Evolutionary conservation across 1,140 invertebrate genomes (phyloP), one percentile per base, ranked within the genome.

Genomic region (Bactericera cockerelli): DNA sequence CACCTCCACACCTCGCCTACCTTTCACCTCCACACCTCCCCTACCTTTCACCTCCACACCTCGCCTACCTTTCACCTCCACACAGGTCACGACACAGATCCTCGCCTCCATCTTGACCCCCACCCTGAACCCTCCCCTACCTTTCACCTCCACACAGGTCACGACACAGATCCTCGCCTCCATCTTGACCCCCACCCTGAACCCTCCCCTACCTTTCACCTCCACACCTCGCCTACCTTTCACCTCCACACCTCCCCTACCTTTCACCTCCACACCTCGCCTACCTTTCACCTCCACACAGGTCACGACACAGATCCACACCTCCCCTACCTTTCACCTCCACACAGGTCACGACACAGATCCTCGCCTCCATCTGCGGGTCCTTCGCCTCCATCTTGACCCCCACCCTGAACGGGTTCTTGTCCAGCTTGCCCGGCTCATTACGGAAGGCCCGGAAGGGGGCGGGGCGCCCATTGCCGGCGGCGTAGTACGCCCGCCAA

Each of bases 321-420:
- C 84, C 57, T 89, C 91, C 72, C 79, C 71, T 66, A 62, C 76
- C 79, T 63, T 81, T 79, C 53, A 89, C 79, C 72, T 95, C 89
- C 0, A 82, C 82, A 16, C 96, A 84, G 16, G 83, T 86, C 24
- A 93, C 77, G 24, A 93, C 89, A 71, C 91, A 93, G 69, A 92
- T 93, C 54, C 88, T 72, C 0, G 86, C 84, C 57, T 89, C 91
- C 72, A 93, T 87, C 65, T 86, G 81, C 0, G 91, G 92, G 75
- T 98, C 93, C 60, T 95, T 89, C 0, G 89, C 92, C 76, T 97
- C 93, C 56, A 96, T 67, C 68, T 91, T 89, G 89, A 94, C 93
- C 11, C 90, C 90, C 57, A 85, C 77, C 72, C 80, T 79, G 64
- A 89, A 89, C 19, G 77, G 75, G 71, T 89, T 89, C 64, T 83